Evolutionary conservation across 2,888 invertebrate species (phyloP).

Genomic region (Euzophera pinguis): DNA sequence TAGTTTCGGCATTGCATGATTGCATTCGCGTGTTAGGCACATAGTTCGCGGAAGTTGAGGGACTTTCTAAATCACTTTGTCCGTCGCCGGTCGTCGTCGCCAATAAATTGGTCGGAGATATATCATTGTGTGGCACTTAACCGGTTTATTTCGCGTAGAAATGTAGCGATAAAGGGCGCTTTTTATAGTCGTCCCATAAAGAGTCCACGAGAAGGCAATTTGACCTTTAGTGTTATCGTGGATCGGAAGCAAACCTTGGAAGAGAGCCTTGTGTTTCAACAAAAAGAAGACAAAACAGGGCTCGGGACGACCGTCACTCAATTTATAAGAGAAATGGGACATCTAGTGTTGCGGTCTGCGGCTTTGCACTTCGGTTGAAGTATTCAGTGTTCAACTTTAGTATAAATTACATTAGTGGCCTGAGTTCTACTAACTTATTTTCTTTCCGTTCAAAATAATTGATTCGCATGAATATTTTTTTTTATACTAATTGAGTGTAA

Average conservation of each 20-base stretch:
- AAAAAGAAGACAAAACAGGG: neutral
- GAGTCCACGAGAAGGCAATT: slow-evolving; percentile 42
- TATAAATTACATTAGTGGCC: too few relatives aligned
- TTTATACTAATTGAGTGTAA: too few relatives aligned
- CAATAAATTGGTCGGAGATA: slow-evolving; percentile 37
- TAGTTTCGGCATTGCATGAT: slow-evolving; percentile 38
- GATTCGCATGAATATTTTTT: too few relatives aligned
- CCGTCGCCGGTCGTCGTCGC: slow-evolving; percentile 27
- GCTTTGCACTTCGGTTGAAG: too few relatives aligned
- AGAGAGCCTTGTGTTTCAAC: neutral
- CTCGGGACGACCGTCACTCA: neutral
- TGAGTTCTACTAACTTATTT: too few relatives aligned
- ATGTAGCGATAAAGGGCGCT: slow-evolving; percentile 49
- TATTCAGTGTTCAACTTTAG: too few relatives aligned
- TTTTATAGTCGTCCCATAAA: slow-evolving; percentile 56
- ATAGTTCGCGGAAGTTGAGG: slow-evolving; percentile 32
- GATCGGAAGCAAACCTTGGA: slow-evolving; percentile 39
- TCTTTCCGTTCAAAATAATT: too few relatives aligned
- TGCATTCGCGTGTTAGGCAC: slow-evolving; percentile 19
- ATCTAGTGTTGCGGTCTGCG: neutral
- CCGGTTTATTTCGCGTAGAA: slow-evolving; percentile 44
- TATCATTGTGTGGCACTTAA: slow-evolving; percentile 30
- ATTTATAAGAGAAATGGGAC: neutral
- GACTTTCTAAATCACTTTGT: slow-evolving; percentile 51
- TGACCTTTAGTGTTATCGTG: slow-evolving; percentile 55